Evolutionary conservation across 92 coral and sea anemone species (phyloP), one percentile per base, ranked within the genome.

Genomic region (Porites rus): DNA sequence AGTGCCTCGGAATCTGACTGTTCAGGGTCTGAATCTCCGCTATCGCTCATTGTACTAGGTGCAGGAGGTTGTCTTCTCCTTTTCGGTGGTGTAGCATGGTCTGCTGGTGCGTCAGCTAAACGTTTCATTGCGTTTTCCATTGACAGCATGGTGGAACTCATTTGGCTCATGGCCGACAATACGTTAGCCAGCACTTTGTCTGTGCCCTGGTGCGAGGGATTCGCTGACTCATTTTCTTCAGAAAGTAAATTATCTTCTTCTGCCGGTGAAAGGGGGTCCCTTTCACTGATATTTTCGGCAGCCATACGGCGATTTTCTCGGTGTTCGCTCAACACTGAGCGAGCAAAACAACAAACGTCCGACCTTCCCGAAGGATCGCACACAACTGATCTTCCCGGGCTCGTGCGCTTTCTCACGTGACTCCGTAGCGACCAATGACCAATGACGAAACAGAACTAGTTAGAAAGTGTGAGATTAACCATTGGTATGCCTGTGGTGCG

Each of bases 1-100:
- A 87, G 16, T 43, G 38, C 77, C 87, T 71, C 81, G 59, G 87
- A 87, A 62, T 86, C 86, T n/a, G 86, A 86, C 59, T 18, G 46
- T 81, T 69, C 67, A 21, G 46, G 8, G 17, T 38, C 46, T 38
- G 43, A 21, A 14, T 18, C 77, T 38, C 19, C 72, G 25, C 72
- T 66, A 66, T 66, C 19, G 10, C 19, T 66, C 13, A 66, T 66
- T 66, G 16, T 3, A 66, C 6, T 9, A n/a, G 31, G 1, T 66
- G 38, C 16, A 10, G 62, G 16, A 58, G 10, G 16, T 10, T 10
- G 11, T 58, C 16, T 58, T 10, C 62, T 66, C 8, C 72, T 18
- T 66, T 66, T 66, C 19, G 25, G 72, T 66, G 85, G 60, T 21
- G 69, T 10, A 38, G 65, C 76, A 81, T 18, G 16, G 76, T 81